Conservation (phyloP, 1,140 invertebrate species). For the Akabosia matsudoensis region DNA sequence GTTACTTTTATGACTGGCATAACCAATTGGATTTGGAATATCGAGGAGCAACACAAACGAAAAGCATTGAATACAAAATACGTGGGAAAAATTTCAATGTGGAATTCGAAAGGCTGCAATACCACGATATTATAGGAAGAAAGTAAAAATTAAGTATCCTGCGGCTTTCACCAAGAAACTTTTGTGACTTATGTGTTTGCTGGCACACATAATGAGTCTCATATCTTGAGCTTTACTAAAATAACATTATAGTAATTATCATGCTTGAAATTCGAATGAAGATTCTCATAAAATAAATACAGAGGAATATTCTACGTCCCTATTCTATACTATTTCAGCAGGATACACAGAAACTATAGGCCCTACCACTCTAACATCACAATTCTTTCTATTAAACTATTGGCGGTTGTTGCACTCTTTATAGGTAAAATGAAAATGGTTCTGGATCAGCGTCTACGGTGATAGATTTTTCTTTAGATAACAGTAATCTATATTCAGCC, state of each 20-base stretch:
- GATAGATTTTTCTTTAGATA: too few species aligned
- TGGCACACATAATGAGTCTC: constrained; percentile 14
- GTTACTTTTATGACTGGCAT: too few species aligned
- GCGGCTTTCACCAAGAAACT: neutral
- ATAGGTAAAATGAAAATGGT: too few species aligned
- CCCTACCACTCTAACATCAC: too few species aligned
- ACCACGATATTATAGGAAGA: neutral
- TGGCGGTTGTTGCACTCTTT: too few species aligned
- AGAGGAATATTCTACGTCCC: too few species aligned
- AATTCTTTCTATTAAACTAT: too few species aligned
- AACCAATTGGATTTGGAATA: neutral
- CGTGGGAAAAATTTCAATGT: neutral
- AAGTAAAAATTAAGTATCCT: neutral
- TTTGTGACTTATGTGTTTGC: constrained; percentile 6
- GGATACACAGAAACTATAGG: too few species aligned
- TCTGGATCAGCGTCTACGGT: too few species aligned
- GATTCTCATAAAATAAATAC: neutral
- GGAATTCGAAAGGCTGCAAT: neutral
- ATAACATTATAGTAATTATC: neutral
- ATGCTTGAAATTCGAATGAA: neutral
- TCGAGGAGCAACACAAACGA: neutral
- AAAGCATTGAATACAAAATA: neutral
- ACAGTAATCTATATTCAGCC: too few species aligned
- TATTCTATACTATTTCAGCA: too few species aligned
- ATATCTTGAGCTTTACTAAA: constrained; percentile 14